Evolutionary conservation across 2,888 invertebrate genomes (phyloP), one percentile per base, ranked within the genome.

Genomic region (Ichneumon xanthorius): DNA sequence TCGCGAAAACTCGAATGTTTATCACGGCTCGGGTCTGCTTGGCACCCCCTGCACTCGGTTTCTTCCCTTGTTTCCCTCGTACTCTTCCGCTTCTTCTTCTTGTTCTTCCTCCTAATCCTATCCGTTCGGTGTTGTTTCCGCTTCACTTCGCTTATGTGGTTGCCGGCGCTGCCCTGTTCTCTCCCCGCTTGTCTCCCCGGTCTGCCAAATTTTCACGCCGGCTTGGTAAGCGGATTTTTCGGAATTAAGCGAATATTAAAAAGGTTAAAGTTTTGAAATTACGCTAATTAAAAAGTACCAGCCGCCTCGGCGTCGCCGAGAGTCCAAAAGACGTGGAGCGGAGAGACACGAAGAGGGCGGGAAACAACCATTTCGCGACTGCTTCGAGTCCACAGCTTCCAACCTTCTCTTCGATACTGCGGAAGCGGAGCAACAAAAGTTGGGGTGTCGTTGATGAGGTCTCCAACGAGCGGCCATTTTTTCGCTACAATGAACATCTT

Each of bases 1-100:
- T 89, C 45, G 79, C 50, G 80, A 79, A 82, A 89, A 88, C 89
- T 90, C 88, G 89, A 90, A 91, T 91, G 91, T 91, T 91, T 91
- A 90, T 90, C 89, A 88, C 89, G 86, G 84, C 81, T 79, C 68
- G 87, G 87, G 84, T 88, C 88, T 80, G 86, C 87, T 90, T 87
- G 88, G 83, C 80, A 85, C 70, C 22, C 22, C 72, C 77, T 73
- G 80, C 77, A 71, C 86, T 68, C 83, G 77, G 58, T 77, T 73
- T 83, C 82, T 82, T n/a, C 68, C 58, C 71, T 53, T 48, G 58
- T 58, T 58, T 58, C 58, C 19, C 55, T 50, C 67, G 22, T 63
- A 53, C 30, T 70, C 71, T 22, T 4, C 30, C 37, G 61, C 40
- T 68, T 55, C 73, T 72, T 30, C 63, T 45, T 30, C 30, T 50